Evolutionary conservation across 1,140 invertebrate species (phyloP).

Genomic region (Sycophila sp.): DNA sequence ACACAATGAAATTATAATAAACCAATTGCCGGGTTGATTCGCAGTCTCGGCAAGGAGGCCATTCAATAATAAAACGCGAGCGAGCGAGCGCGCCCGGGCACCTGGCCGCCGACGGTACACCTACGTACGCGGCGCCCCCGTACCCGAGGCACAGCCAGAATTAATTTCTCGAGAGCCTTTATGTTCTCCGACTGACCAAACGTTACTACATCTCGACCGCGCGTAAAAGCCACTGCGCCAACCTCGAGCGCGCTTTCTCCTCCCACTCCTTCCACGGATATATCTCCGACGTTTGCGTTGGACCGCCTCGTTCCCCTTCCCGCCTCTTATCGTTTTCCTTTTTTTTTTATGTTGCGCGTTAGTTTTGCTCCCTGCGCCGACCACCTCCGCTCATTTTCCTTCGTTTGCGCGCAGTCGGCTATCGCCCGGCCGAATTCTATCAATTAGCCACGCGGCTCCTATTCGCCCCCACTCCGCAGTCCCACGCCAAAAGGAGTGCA

Average conservation of each 20-base stretch:
- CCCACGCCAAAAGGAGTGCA: not conserved
- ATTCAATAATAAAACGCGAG: constrained; percentile 66
- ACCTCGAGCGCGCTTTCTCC: constrained; percentile 26
- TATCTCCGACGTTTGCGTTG: constrained; percentile 10
- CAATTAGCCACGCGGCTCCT: not conserved
- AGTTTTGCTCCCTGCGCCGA: constrained; percentile 3
- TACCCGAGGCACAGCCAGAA: constrained; percentile 43
- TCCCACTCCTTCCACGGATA: not conserved
- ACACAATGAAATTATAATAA: constrained; percentile 68
- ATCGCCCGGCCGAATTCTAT: not conserved
- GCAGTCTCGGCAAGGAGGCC: constrained; percentile 60
- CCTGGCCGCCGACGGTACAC: constrained; percentile 44
- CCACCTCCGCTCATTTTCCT: constrained; percentile 37
- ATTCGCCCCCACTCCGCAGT: not conserved
- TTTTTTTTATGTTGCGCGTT: not conserved
- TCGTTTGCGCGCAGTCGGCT: not conserved
- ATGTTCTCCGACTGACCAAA: constrained; percentile 63
- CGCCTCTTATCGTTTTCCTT: not conserved
- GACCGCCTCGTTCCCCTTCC: not conserved
- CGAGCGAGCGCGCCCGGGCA: too few relatives aligned
- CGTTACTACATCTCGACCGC: constrained; percentile 47
- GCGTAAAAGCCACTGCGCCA: constrained; percentile 44
- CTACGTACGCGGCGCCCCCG: constrained; percentile 25
- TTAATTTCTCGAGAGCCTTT: constrained; percentile 66
- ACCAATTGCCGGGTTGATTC: constrained; percentile 66